Percentiles rank a stretch among this genome's conserved stretches.
Conservation (phyloP, 2,888 invertebrate species). For the Ennomos quercinarius region DNA sequence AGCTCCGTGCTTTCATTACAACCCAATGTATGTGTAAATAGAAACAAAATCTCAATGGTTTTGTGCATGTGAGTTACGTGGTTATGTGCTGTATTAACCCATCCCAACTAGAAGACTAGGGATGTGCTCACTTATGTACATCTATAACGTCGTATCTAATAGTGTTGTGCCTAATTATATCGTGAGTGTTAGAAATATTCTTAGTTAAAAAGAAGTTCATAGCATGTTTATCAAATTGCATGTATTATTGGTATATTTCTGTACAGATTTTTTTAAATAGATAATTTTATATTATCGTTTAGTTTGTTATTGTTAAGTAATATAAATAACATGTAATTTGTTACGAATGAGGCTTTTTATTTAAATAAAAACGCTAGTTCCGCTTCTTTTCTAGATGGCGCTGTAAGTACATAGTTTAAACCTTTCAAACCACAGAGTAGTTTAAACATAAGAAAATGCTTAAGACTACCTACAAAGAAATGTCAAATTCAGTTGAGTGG, state of each 20-base stretch:
- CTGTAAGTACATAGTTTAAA: too few relatives aligned
- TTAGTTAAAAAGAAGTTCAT: background rate
- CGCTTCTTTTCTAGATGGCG: too few relatives aligned
- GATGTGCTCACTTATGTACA: conserved; percentile 28
- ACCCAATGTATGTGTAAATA: conserved; percentile 35
- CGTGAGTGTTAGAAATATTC: conserved; percentile 13
- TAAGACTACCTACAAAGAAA: too few relatives aligned
- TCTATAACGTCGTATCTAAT: conserved; percentile 16
- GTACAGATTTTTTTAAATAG: background rate
- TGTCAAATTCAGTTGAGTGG: too few relatives aligned
- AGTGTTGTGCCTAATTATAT: conserved; percentile 16
- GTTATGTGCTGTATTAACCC: conserved; percentile 18
- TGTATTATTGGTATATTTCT: too few relatives aligned
- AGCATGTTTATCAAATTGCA: conserved; percentile 10
- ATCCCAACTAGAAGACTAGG: conserved; percentile 26
- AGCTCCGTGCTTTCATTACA: conserved; percentile 35
- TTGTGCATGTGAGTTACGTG: conserved; percentile 12
- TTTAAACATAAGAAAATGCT: too few relatives aligned
- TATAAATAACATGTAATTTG: background rate
- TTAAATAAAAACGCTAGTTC: too few relatives aligned
- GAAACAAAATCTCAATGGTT: background rate
- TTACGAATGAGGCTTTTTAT: too few relatives aligned
- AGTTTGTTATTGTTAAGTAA: conserved; percentile 1
- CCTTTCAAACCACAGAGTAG: too few relatives aligned
- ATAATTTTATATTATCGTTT: background rate